These are phyloP conservation scores for Poliocrania exsul DNA, from an alignment of 2,797 vertebrate genomes.

Conservation along the genomic window DNA sequence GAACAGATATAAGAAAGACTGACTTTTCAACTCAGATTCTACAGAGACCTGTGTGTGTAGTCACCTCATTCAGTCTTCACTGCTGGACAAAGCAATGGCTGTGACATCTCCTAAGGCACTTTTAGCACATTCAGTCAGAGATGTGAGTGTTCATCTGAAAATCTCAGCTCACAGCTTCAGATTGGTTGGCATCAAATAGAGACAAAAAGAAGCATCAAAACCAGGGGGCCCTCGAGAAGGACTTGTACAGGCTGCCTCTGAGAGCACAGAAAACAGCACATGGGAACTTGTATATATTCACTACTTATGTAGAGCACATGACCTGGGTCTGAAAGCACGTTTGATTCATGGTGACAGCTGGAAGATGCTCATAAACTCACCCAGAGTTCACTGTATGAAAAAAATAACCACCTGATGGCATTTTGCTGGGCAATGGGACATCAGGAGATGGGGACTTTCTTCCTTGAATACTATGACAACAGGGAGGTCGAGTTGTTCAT, in stretches of 20 bases:
- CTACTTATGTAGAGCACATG: not conserved
- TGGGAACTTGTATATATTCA: not conserved
- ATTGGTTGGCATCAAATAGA: not conserved
- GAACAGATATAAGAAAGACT: not conserved
- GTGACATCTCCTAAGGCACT: not conserved
- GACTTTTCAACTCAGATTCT: not conserved
- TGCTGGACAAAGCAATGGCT: not conserved
- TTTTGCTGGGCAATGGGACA: not conserved
- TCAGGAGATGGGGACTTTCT: not conserved
- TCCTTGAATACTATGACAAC: not conserved
- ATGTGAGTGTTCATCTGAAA: not conserved
- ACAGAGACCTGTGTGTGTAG: not conserved
- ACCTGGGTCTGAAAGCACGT: fast-evolving
- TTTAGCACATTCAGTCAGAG: not conserved
- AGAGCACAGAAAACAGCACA: fast-evolving
- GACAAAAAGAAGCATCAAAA: not conserved
- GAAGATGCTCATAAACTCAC: not conserved
- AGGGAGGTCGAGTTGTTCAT: not conserved
- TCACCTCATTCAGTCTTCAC: not conserved
- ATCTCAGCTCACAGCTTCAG: not conserved
- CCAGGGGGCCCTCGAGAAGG: not conserved
- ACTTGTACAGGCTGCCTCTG: not conserved
- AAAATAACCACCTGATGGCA: not conserved
- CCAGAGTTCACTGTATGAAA: not conserved
- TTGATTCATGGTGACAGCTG: not conserved